A percentile compares a stretch with the other conserved stretches of the same genome.
Conservation (phyloP, 2,113 vertebrate genomes). For the Archilochus colubris region DNA sequence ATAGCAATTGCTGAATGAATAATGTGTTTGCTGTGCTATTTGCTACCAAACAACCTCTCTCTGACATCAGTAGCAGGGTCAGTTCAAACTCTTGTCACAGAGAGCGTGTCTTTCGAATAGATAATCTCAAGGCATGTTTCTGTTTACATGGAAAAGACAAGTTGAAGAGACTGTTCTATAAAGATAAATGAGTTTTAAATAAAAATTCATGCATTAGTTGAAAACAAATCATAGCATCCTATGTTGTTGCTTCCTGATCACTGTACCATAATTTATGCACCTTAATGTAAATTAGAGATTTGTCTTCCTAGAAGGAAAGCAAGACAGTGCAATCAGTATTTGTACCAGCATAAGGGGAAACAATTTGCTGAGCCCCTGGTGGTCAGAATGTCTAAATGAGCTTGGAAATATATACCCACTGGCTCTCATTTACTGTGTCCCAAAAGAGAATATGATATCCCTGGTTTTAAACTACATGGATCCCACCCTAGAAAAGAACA, state of each 20-base stretch:
- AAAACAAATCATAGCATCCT: not conserved
- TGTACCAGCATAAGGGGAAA: not conserved
- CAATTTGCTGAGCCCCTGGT: fast-evolving
- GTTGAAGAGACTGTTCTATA: not conserved
- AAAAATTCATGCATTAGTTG: not conserved
- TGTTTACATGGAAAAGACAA: not conserved
- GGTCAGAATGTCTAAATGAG: not conserved
- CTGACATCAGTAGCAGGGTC: not conserved
- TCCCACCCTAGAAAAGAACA: not conserved
- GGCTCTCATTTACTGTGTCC: not conserved
- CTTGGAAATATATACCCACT: not conserved
- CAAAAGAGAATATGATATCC: not conserved
- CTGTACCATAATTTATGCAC: not conserved
- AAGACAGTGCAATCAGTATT: fast-evolving
- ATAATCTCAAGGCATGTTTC: not conserved
- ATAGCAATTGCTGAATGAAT: not conserved
- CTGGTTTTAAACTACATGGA: not conserved
- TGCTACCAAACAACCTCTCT: not conserved
- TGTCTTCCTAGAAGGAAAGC: not conserved
- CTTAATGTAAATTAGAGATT: not conserved
- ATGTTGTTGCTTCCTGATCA: not conserved
- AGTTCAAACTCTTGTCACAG: not conserved
- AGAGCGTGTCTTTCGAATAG: not conserved
- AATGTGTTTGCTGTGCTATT: not conserved
- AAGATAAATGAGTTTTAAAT: not conserved